These are phyloP conservation scores for Frankliniella fusca DNA, from an alignment of 2,888 invertebrate genomes.

Conservation along the genomic window DNA sequence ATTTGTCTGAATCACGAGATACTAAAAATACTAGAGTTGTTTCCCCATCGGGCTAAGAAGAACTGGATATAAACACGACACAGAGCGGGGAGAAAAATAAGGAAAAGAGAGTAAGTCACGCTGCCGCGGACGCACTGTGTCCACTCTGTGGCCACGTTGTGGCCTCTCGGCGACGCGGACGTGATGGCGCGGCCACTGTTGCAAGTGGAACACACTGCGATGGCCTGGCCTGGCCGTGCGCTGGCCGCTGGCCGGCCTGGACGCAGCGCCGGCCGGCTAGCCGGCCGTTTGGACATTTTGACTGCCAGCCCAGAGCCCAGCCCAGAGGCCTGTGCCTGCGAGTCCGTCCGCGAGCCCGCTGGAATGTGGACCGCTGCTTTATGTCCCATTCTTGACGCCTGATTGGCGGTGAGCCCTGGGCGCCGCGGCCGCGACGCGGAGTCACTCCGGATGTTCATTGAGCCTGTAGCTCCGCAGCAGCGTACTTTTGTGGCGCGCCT, in stretches of 20 bases:
- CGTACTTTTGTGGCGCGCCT: not conserved
- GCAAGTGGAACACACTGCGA: not conserved
- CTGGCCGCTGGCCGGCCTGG: not conserved
- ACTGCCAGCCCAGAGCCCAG: not conserved
- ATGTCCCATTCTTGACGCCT: slow-evolving; percentile 22
- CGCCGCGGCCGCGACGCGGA: not conserved
- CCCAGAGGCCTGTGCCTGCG: not conserved
- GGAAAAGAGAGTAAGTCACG: not conserved
- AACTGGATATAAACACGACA: no score
- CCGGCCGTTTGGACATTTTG: slow-evolving; percentile 15
- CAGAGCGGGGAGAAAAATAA: no score
- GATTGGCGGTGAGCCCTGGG: not conserved
- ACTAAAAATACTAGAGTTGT: no score
- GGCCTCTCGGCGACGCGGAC: not conserved
- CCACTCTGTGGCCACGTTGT: no score
- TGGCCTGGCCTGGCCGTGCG: not conserved
- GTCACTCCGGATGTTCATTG: not conserved
- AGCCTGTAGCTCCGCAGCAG: not conserved
- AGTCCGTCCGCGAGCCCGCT: not conserved
- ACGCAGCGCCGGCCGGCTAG: not conserved
- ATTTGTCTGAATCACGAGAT: no score
- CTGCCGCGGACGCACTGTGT: no score
- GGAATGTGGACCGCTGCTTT: not conserved
- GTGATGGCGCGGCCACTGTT: not conserved
- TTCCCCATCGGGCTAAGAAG: no score